Base-by-base conservation (phyloP, 2,888 invertebrate species). In the Platycheirus albimanus region DNA sequence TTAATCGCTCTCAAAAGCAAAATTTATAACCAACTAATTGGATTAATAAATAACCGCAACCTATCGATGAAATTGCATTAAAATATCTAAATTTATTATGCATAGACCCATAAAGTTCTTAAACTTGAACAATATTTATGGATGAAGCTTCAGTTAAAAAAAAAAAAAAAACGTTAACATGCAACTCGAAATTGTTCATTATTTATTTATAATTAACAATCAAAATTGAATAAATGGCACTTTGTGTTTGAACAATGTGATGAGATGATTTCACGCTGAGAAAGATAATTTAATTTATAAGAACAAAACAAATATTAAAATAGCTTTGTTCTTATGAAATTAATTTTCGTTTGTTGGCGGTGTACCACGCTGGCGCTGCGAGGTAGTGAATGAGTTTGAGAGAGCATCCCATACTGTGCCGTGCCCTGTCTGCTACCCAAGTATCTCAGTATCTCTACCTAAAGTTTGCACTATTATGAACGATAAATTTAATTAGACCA, bases 401-500 rank as follows among this genome's bases (percentile, higher is more conserved):
- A n/a, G n/a, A n/a, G n/a, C n/a, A n/a, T n/a, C n/a, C n/a, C n/a
- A n/a, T n/a, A n/a, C n/a, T n/a, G n/a, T n/a, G n/a, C n/a, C n/a
- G n/a, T n/a, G n/a, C n/a, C n/a, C n/a, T n/a, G n/a, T n/a, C n/a
- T n/a, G n/a, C n/a, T n/a, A 69, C 70, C 41, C 19, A 43, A 30
- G 45, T 54, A 49, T 56, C 17, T 28, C 2, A 24, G 6, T 38
- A 8, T 20, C 5, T 19, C 36, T 36, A 36, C 45, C 69, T 28
- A 13, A 41, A 71, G 56, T 71, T 71, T 71, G 17, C 71, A 77
- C 77, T 70, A 63, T 64, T 38, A 41, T 28, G 24, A 41, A 58
- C 13, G 64, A 61, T 54, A 61, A 72, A 78, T 78, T 72, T 72
- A 78, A 78, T 78, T 78, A 78, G 45, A 66, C 19, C 54, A 43